Base-by-base conservation (phyloP, 2,888 invertebrate genomes). In the Torymus tubicola region DNA sequence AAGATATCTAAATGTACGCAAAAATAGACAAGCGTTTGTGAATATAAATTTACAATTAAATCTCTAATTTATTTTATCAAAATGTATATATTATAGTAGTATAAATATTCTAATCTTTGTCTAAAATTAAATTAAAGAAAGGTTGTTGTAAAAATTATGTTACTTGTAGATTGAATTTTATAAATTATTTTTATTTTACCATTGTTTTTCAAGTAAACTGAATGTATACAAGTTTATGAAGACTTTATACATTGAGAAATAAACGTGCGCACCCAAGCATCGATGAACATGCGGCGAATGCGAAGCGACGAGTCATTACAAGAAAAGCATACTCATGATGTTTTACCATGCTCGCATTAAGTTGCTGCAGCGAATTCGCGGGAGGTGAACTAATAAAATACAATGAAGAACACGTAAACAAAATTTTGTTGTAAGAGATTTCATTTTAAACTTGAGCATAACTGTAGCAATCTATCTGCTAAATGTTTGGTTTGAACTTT, bases 321-420 rank as follows among this genome's bases (percentile, higher is more conserved):
- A 87, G 88, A 89, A 90, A 87, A 90, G 89, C 88, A 88, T 83
- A 89, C 89, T 90, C 90, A 90, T 88, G 87, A 85, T 88, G 88
- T 88, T 89, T 88, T 89, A 87, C 87, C 75, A 84, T 83, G 83
- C 84, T 83, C 83, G 85, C 84, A 83, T 83, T 87, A 86, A 86
- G 84, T 86, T 86, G 86, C 87, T 86, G 84, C 84, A 79, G 84
- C 83, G 72, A 84, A 85, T 82, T 85, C 83, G 81, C 83, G 83
- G 82, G 84, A 75, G 79, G 69, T 64, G 52, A 72, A 79, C 58
- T 75, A 18, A 72, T 57, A 60, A 67, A 68, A 63, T 60, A 67
- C 50, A 70, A 67, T 72, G 57, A 76, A 13, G 21, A 63, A 68
- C 58, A 24, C 52, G 58, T 64, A 74, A 74, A 72, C 76, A 72